These are phyloP conservation scores for Heterotilapia buettikoferi DNA, from an alignment of 2,113 vertebrate genomes.

Conservation along the genomic window DNA sequence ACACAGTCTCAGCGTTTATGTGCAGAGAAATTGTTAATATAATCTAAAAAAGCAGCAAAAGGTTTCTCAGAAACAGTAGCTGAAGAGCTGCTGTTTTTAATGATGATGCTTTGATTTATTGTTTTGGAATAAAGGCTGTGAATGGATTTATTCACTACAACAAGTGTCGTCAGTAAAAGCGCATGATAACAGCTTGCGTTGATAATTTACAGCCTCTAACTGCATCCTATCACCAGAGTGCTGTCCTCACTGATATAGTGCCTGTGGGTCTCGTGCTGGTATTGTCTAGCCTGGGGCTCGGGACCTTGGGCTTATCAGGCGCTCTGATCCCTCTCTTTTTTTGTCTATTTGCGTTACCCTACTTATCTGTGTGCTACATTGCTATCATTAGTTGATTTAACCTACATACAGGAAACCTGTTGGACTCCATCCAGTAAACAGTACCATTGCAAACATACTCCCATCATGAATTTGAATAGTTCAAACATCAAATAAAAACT, in stretches of 20 bases:
- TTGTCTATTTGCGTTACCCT: not conserved
- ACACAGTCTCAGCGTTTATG: not conserved
- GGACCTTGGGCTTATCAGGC: not conserved
- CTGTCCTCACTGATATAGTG: not conserved
- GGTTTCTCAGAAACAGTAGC: not conserved
- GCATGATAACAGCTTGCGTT: not conserved
- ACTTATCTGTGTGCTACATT: not conserved
- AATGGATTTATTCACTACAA: not conserved
- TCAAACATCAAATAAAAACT: not conserved
- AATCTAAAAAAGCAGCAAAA: not conserved
- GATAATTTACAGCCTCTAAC: not conserved
- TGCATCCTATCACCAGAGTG: not conserved
- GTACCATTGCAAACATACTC: not conserved
- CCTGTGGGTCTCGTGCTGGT: not conserved
- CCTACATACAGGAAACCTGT: not conserved
- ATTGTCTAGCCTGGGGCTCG: not conserved
- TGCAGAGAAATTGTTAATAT: not conserved
- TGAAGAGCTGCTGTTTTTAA: not conserved
- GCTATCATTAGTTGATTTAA: not conserved
- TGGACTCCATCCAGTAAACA: not conserved
- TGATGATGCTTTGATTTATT: not conserved
- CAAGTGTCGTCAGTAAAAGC: not conserved
- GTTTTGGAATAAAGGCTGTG: not conserved
- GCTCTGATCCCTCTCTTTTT: not conserved
- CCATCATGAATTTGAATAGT: not conserved